Conservation (phyloP, 2,797 vertebrate species). For the Huso huso region DNA sequence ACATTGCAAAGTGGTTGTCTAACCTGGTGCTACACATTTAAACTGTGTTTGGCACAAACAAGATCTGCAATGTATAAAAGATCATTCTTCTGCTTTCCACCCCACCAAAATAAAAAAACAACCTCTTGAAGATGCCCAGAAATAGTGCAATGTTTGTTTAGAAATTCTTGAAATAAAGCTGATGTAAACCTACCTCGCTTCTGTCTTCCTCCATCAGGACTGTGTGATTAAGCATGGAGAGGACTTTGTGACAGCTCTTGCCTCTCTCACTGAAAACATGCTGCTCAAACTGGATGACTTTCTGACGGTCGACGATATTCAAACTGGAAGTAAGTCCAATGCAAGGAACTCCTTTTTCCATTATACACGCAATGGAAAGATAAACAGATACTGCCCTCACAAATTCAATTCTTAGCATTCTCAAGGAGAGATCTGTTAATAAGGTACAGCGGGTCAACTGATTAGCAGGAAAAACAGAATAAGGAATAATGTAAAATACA, state of each 20-base stretch:
- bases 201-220: slow-evolving; percentile 33
- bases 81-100: background rate
- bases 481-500: background rate
- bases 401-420: background rate
- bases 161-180: background rate
- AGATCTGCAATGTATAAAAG: too few relatives aligned
- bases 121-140: background rate
- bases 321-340: slow-evolving; percentile 47
- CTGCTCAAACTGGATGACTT: slow-evolving; percentile 64
- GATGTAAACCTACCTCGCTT: background rate
- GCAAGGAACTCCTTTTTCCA: too few relatives aligned
- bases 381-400: background rate
- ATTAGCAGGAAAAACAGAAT: background rate
- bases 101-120: background rate
- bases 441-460: background rate
- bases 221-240: slow-evolving; percentile 41
- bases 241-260: slow-evolving; percentile 60
- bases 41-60: background rate
- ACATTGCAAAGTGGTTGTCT: too few relatives aligned
- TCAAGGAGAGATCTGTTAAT: background rate
- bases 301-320: slow-evolving; percentile 52
- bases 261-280: slow-evolving; percentile 62
- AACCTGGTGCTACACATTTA: background rate
- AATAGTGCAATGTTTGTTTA: background rate
- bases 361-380: background rate